Evolutionary conservation across 2,113 vertebrate genomes (phyloP), one percentile per base, ranked within the genome.

Genomic region (Plotosus lineatus): DNA sequence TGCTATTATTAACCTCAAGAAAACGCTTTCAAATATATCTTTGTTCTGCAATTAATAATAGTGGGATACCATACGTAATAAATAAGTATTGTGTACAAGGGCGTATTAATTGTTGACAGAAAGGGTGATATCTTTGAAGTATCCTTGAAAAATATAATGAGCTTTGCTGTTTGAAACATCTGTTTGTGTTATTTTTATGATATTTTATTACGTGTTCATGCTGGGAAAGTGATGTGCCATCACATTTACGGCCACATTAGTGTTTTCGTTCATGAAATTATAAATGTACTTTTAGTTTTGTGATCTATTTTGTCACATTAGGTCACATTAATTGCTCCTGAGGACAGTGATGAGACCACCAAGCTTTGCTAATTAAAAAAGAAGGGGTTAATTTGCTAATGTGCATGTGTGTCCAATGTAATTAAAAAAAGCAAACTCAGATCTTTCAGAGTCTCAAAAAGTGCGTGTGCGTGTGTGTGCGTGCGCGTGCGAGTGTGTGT

Each of bases 391-490:
- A 87, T 87, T 84, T 83, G 73, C 80, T 79, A 85, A 85, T 84
- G 68, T 72, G 69, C 66, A 80, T 75, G 36, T 77, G 75, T 50
- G 55, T 77, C 80, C 51, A 66, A 78, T 38, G 77, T 83, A 81
- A 84, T 92, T 92, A 84, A 92, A 91, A 87, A 58, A 61, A 69
- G 76, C 87, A 77, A 91, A 87, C 87, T 87, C 84, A 88, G 85
- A 88, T 91, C 90, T 87, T 91, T 90, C 90, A 91, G 83, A 83
- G 81, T 82, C 80, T 85, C 86, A 88, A 86, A 89, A 89, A 87
- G 83, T n/a, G n/a, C n/a, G n/a, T n/a, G n/a, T n/a, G n/a, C n/a
- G n/a, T n/a, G n/a, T n/a, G n/a, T n/a, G n/a, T n/a, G n/a, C n/a
- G n/a, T n/a, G n/a, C n/a, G n/a, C n/a, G n/a, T n/a, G n/a, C n/a